Conservation (phyloP, 1,140 invertebrate genomes). For the Heliconius himera region DNA sequence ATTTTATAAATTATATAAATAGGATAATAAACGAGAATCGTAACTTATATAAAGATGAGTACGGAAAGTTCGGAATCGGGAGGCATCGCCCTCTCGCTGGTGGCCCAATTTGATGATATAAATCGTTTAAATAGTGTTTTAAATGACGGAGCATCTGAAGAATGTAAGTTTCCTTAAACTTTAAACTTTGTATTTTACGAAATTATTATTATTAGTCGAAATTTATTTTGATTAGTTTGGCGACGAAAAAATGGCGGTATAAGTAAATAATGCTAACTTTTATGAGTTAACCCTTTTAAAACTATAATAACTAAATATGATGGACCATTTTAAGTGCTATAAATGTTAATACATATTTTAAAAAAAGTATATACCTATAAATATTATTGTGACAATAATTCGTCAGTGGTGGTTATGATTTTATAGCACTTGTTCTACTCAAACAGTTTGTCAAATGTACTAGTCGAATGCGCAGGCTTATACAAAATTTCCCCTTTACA, state of each 20-base stretch:
- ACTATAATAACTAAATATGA: not conserved
- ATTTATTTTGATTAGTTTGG: not conserved
- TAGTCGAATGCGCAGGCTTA: too few species aligned
- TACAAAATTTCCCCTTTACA: not conserved
- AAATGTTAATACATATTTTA: not conserved
- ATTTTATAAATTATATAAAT: not conserved
- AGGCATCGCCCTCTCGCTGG: constrained; percentile 63
- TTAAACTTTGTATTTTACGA: not conserved
- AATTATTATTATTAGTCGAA: not conserved
- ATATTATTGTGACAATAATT: not conserved
- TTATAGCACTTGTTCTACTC: not conserved
- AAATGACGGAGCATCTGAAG: constrained; percentile 85
- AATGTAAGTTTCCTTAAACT: constrained; percentile 80
- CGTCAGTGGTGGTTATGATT: not conserved
- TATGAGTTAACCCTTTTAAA: not conserved
- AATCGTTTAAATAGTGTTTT: constrained; percentile 85
- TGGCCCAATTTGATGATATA: constrained; percentile 84
- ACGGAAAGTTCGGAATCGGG: constrained; percentile 69
- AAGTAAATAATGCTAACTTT: constrained; percentile 23
- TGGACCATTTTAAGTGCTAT: not conserved
- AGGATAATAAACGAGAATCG: not conserved
- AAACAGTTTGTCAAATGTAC: not conserved
- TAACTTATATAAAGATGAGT: constrained; percentile 57
- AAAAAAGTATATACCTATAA: not conserved
- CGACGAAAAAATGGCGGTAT: constrained; percentile 24